These are phyloP conservation scores for Regulus satrapa DNA, from an alignment of 2,113 vertebrate species.

Conservation along the genomic window DNA sequence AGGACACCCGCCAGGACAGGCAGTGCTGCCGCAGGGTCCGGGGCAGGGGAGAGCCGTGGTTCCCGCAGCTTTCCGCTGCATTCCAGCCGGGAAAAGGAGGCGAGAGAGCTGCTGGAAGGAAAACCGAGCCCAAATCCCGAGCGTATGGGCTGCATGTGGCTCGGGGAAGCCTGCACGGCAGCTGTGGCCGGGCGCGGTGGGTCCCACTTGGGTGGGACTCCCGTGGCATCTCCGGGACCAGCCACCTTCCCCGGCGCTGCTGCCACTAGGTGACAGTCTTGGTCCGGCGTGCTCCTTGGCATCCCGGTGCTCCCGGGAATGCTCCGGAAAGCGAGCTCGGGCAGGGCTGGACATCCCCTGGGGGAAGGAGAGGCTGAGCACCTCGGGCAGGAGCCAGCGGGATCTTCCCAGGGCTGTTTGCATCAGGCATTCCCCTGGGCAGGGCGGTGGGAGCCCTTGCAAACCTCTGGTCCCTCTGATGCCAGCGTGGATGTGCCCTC, in stretches of 20 bases:
- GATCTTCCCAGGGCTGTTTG: background rate
- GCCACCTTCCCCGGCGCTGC: background rate
- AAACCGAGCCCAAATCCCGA: fast-evolving
- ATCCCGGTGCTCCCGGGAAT: background rate
- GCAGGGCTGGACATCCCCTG: background rate
- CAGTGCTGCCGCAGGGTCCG: background rate
- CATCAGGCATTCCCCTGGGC: background rate
- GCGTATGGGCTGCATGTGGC: background rate
- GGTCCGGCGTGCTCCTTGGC: background rate
- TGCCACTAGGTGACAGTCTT: constrained; percentile 24
- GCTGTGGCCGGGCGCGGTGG: fast-evolving
- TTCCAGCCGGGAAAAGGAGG: background rate
- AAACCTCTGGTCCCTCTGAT: fast-evolving
- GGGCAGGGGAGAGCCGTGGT: fast-evolving
- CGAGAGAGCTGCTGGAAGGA: background rate
- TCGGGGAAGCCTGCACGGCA: background rate
- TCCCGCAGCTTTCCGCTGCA: background rate
- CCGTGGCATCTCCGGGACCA: fast-evolving
- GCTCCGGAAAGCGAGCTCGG: background rate
- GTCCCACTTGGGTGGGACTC: background rate
- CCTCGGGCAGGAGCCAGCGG: background rate
- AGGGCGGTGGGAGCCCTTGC: background rate
- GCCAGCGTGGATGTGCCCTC: background rate
- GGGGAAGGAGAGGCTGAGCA: background rate
- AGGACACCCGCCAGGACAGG: background rate